These are phyloP conservation scores for Channallabes apus DNA, from an alignment of 2,797 vertebrate species.

Conservation along the genomic window DNA sequence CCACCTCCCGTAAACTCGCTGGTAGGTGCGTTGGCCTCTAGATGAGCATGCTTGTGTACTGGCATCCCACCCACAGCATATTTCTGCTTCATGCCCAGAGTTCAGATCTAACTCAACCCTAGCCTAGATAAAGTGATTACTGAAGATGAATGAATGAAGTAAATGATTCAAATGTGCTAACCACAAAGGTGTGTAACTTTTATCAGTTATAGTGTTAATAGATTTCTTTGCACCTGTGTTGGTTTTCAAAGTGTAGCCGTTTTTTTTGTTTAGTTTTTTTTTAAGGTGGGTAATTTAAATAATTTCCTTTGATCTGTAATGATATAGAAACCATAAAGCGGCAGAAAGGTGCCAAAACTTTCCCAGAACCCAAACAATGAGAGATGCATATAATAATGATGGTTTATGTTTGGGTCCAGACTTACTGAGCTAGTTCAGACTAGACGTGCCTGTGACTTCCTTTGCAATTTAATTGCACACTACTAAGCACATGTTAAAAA, in stretches of 20 bases:
- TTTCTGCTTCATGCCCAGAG: not conserved
- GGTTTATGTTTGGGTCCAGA: not conserved
- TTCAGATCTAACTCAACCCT: not conserved
- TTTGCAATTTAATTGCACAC: too few species aligned
- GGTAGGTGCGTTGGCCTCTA: not conserved
- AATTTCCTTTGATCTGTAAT: too few species aligned
- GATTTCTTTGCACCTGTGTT: not conserved
- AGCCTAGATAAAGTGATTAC: not conserved
- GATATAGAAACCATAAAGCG: too few species aligned
- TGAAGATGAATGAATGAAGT: not conserved
- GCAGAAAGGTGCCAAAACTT: not conserved
- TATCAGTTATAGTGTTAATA: not conserved
- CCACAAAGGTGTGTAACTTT: not conserved
- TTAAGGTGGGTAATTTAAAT: not conserved
- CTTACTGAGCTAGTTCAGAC: not conserved
- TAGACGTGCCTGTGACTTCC: too few species aligned
- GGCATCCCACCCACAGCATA: too few species aligned
- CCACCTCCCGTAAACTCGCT: not conserved
- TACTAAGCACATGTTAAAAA: too few species aligned
- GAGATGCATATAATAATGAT: not conserved
- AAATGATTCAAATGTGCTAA: not conserved
- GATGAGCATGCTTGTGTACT: too few species aligned
- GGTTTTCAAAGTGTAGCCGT: not conserved
- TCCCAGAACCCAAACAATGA: not conserved
- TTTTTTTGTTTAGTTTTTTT: not conserved